Conservation (phyloP, 2,797 vertebrate species). For the Melanotaenia boesemani region DNA sequence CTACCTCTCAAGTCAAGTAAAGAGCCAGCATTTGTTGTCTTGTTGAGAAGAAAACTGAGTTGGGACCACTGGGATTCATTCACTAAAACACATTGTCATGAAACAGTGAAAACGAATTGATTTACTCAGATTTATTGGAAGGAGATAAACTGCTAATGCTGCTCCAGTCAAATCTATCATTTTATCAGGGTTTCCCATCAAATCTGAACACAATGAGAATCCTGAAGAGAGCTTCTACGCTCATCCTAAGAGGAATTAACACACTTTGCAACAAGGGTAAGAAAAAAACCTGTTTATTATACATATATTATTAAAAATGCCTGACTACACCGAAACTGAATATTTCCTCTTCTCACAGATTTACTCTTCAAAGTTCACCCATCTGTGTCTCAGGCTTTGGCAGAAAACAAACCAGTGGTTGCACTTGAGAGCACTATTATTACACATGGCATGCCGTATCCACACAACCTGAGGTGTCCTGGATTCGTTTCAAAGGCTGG, state of each 20-base stretch:
- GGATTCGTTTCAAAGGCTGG: neutral
- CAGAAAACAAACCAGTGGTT: slow-evolving; percentile 85
- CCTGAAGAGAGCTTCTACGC: slow-evolving; percentile 61
- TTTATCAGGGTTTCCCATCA: slow-evolving; percentile 32
- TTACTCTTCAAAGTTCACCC: slow-evolving; percentile 85
- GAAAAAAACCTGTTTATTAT: neutral
- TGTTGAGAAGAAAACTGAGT: too few species aligned
- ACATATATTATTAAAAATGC: neutral
- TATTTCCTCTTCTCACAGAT: slow-evolving; percentile 70
- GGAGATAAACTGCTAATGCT: slow-evolving; percentile 3
- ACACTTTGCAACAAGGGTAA: slow-evolving; percentile 73
- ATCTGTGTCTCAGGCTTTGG: slow-evolving; percentile 84
- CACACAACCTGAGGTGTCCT: slow-evolving; percentile 89
- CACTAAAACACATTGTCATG: neutral
- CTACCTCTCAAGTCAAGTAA: neutral
- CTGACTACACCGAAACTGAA: neutral
- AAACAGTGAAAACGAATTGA: slow-evolving; percentile 1
- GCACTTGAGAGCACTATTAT: slow-evolving; percentile 93
- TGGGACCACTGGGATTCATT: neutral
- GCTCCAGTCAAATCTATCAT: slow-evolving; percentile 15
- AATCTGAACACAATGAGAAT: slow-evolving; percentile 62
- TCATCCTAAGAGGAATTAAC: slow-evolving; percentile 64
- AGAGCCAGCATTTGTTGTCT: neutral
- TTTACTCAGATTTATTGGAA: neutral
- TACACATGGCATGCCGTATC: slow-evolving; percentile 94